phyloP scores from a whole-genome alignment of 1,140 invertebrate species.

The Capitella teleta region DNA sequence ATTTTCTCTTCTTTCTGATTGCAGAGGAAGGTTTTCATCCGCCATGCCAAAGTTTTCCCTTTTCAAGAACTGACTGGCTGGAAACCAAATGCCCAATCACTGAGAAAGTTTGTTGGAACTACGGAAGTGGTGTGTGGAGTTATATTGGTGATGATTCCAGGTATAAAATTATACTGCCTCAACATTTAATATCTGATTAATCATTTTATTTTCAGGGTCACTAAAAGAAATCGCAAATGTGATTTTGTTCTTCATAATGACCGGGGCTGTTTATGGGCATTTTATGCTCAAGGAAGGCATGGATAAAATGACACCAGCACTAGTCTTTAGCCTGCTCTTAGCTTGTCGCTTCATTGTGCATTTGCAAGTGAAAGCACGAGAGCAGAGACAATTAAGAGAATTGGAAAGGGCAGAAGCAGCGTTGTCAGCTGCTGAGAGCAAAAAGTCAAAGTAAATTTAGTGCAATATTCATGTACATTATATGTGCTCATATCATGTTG shows the following conservation, averaged over 20 bases:
- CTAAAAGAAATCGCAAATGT: slow-evolving; percentile 79
- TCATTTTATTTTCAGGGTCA: slow-evolving; percentile 54
- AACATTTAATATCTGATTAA: background rate
- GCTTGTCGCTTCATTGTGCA: slow-evolving; percentile 75
- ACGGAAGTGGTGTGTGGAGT: slow-evolving; percentile 82
- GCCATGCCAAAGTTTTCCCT: slow-evolving; percentile 93
- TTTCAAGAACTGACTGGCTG: slow-evolving; percentile 48
- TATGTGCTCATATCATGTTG: no score
- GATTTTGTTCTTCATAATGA: slow-evolving; percentile 66
- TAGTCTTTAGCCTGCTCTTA: slow-evolving; percentile 94
- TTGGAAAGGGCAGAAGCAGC: no score
- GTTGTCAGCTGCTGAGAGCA: no score
- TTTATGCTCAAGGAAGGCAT: slow-evolving; percentile 84
- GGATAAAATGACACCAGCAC: slow-evolving; percentile 78
- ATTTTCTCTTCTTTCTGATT: slow-evolving; percentile 33
- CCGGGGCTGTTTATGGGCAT: slow-evolving; percentile 84
- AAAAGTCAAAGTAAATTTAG: no score
- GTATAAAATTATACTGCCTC: slow-evolving; percentile 29
- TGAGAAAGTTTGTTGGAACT: slow-evolving; percentile 72
- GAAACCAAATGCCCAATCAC: slow-evolving; percentile 66
- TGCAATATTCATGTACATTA: no score
- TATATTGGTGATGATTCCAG: slow-evolving; percentile 75
- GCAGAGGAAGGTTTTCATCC: slow-evolving; percentile 90
- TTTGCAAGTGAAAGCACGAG: slow-evolving; percentile 44
- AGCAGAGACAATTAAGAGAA: slow-evolving; percentile 1